Evolutionary conservation across 1,140 invertebrate species (phyloP).

Genomic region (Aphaenogaster ashmeadi): DNA sequence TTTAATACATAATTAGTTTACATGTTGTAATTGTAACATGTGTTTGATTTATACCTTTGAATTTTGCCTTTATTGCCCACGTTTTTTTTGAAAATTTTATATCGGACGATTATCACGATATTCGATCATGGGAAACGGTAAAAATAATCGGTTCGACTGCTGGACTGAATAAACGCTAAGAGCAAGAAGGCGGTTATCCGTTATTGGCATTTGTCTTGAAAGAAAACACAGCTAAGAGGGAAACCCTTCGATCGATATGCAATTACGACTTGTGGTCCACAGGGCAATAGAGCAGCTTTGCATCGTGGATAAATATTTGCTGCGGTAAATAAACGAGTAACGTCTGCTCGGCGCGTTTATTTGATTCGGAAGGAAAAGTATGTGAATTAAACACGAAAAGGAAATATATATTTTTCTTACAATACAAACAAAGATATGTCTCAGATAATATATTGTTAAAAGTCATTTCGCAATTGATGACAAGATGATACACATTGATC

Average conservation of each 20-base stretch:
- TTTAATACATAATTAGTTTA: not conserved
- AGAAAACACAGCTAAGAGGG: conserved; percentile 27
- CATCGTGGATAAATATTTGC: conserved; percentile 70
- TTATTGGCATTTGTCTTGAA: conserved; percentile 46
- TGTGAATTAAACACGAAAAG: conserved; percentile 30
- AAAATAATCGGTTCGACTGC: not conserved
- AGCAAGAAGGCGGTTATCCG: not conserved
- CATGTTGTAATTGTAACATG: not conserved
- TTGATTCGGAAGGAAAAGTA: conserved; percentile 35
- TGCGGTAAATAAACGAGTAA: conserved; percentile 43
- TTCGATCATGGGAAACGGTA: not conserved
- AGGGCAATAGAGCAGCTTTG: conserved; percentile 44
- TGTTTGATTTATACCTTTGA: not conserved
- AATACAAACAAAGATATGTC: not conserved
- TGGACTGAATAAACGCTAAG: conserved; percentile 54
- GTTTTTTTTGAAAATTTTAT: not conserved
- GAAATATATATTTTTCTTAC: not conserved
- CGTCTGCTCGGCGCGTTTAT: conserved; percentile 26
- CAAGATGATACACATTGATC: not conserved
- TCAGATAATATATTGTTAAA: not conserved
- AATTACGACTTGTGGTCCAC: conserved; percentile 66
- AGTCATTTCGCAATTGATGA: not conserved
- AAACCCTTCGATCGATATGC: conserved; percentile 67
- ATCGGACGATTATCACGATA: not conserved
- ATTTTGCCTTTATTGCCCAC: not conserved